phyloP scores from a whole-genome alignment of 2,888 invertebrate genomes.

The Autographa pulchrina region DNA sequence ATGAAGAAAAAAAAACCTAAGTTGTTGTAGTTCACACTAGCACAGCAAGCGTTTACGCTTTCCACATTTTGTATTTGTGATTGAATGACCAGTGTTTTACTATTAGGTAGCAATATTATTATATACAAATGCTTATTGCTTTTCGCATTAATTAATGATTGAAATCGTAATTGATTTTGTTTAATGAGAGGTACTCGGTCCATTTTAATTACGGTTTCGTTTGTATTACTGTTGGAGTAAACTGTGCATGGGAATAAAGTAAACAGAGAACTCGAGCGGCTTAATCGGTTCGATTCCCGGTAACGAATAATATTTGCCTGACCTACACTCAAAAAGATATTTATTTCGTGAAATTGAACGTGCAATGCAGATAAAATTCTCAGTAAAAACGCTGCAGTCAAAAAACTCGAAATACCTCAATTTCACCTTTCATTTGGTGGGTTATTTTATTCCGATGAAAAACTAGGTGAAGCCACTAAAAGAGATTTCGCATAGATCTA shows the following conservation, averaged over 20 bases:
- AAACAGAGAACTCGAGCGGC: neutral
- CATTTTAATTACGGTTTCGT: neutral
- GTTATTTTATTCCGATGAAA: neutral
- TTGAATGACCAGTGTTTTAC: neutral
- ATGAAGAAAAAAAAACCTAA: too few relatives aligned
- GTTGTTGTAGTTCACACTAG: too few relatives aligned
- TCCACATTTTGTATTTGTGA: too few relatives aligned
- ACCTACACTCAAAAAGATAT: neutral
- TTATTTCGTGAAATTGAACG: neutral
- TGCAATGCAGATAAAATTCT: neutral
- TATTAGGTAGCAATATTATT: neutral
- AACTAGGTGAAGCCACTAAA: neutral
- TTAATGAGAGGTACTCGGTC: neutral
- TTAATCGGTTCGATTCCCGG: neutral
- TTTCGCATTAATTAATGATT: neutral
- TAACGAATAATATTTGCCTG: neutral
- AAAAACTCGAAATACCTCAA: neutral
- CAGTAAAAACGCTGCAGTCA: neutral
- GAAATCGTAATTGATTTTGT: neutral
- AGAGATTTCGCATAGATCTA: neutral
- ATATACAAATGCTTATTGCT: neutral
- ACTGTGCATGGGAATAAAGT: neutral
- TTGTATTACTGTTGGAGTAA: neutral
- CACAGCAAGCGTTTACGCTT: too few relatives aligned
- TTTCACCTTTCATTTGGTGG: neutral